phyloP scores from a whole-genome alignment of 2,888 invertebrate genomes.

The Campoletis raptor region DNA sequence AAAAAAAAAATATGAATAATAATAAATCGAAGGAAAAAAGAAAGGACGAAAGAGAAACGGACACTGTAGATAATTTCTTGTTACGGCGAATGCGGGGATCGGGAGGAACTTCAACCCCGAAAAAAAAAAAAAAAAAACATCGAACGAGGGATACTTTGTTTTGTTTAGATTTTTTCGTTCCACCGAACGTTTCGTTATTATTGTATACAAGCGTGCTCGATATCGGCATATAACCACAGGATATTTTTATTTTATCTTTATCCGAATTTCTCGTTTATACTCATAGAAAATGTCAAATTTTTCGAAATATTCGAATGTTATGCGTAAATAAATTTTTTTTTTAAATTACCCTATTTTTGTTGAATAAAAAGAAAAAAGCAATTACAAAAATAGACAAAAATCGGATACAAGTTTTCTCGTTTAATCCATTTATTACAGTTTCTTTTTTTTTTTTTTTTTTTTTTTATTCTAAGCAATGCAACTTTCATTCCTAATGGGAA shows the following conservation, averaged over 20 bases:
- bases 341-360: background rate
- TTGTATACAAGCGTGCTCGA: constrained; percentile 29
- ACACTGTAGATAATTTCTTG: constrained; percentile 81
- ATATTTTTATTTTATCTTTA: constrained; percentile 2
- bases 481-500: background rate
- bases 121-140: background rate
- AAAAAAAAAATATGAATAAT: background rate
- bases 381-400: background rate
- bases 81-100: constrained; percentile 73
- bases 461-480: background rate
- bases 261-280: background rate
- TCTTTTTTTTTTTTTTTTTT: background rate
- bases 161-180: constrained; percentile 6
- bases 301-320: constrained; percentile 3
- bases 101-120: constrained; percentile 45
- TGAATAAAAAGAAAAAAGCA: background rate
- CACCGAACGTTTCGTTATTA: constrained; percentile 41
- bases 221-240: background rate
- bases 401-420: background rate
- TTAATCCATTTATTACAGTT: background rate
- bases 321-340: background rate
- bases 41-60: constrained; percentile 47
- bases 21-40: constrained; percentile 47
- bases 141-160: constrained; percentile 5
- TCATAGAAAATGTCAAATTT: constrained; percentile 7